Conservation (phyloP, 2,888 invertebrate genomes). For the Dysmachus trigonus region DNA sequence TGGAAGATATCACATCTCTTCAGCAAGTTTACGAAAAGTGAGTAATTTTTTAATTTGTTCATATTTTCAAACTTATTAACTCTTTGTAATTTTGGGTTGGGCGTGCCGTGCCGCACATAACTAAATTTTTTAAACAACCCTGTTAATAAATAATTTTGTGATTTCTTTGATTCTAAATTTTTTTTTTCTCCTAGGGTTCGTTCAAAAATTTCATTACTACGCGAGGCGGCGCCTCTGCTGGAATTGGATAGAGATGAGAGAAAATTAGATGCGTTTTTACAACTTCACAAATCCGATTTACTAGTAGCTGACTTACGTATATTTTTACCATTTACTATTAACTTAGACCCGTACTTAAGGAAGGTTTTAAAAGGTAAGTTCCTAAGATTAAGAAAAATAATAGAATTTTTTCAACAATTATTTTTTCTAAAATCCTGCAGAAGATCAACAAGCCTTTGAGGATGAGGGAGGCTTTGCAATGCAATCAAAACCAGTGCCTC, state of each 20-base stretch:
- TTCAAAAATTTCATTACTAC: slow-evolving; percentile 81
- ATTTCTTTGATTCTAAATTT: too few relatives aligned
- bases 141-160: background rate
- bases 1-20: slow-evolving; percentile 86
- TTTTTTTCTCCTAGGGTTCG: slow-evolving; percentile 72
- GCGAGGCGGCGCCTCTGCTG: slow-evolving; percentile 87
- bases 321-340: slow-evolving; percentile 97
- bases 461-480: slow-evolving; percentile 66
- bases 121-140: too few relatives aligned
- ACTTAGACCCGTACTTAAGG: slow-evolving; percentile 96
- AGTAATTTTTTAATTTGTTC: slow-evolving; percentile 55
- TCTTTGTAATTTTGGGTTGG: background rate
- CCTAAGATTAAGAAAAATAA: background rate
- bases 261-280: slow-evolving; percentile 92
- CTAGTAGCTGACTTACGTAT: slow-evolving; percentile 90
- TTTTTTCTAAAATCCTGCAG: slow-evolving; percentile 59
- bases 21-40: slow-evolving; percentile 94
- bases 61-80: background rate
- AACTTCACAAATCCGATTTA: slow-evolving; percentile 85
- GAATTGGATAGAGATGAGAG: slow-evolving; percentile 95
- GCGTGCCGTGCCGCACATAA: too few relatives aligned
- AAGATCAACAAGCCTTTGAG: slow-evolving; percentile 76
- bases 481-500: slow-evolving; percentile 58
- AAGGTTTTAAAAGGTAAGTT: slow-evolving; percentile 92
- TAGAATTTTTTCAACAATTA: background rate